These are phyloP conservation scores for Halcyon chelicuti DNA, from an alignment of 2,797 vertebrate species.

Conservation along the genomic window DNA sequence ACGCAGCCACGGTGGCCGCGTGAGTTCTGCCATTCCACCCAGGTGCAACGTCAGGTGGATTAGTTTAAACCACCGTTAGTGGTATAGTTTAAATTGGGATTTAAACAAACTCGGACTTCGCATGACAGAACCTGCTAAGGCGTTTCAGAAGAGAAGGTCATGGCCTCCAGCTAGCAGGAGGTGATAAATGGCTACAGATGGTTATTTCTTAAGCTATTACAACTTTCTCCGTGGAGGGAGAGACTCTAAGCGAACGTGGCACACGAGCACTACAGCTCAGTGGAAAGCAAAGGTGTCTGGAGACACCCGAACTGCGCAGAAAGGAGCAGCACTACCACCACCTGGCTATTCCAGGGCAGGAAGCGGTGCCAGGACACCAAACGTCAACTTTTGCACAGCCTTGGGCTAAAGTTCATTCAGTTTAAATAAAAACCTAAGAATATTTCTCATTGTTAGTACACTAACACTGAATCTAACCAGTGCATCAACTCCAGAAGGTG, in stretches of 20 bases:
- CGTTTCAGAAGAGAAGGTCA: not conserved
- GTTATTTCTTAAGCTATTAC: not conserved
- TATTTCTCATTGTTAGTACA: not conserved
- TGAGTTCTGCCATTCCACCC: not conserved
- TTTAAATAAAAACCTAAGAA: not conserved
- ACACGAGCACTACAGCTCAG: not conserved
- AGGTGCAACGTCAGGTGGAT: not conserved
- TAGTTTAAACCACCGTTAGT: not conserved
- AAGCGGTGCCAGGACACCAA: not conserved
- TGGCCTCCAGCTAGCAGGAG: not conserved
- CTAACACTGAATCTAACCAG: not conserved
- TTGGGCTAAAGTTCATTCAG: not conserved
- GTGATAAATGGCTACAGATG: accelerated
- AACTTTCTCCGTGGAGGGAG: not conserved
- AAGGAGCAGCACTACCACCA: not conserved
- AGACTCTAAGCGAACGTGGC: accelerated
- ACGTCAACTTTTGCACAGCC: not conserved
- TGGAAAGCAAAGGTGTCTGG: not conserved
- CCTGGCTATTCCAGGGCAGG: not conserved
- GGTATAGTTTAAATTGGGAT: not conserved
- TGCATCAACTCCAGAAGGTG: not conserved
- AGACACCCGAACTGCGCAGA: not conserved
- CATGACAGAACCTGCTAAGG: not conserved
- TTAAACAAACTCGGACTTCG: not conserved
- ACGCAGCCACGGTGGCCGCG: accelerated